Evolutionary conservation across 1,140 invertebrate genomes (phyloP).

Genomic region (Drosophila ogumai): DNA sequence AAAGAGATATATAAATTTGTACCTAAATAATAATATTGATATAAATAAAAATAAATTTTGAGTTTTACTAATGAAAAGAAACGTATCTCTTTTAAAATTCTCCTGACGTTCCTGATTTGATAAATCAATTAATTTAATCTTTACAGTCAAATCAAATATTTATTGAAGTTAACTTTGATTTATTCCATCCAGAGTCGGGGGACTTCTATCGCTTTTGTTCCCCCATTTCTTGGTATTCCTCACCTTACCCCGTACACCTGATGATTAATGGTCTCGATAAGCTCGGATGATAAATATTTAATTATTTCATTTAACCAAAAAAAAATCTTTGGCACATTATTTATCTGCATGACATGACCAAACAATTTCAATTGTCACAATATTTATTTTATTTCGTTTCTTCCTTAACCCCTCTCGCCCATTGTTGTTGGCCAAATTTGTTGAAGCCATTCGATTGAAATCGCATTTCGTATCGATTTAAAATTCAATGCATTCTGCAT

Average conservation of each 20-base stretch:
- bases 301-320: conserved; percentile 49
- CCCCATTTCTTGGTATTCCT: conserved; percentile 31
- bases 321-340: conserved; percentile 33
- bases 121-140: conserved; percentile 19
- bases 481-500: conserved; percentile 63
- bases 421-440: conserved; percentile 42
- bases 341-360: conserved; percentile 53
- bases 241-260: not conserved
- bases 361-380: conserved; percentile 55
- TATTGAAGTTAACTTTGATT: conserved; percentile 24
- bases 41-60: no score
- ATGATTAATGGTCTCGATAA: conserved; percentile 54
- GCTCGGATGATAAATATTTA: conserved; percentile 48
- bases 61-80: no score
- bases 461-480: conserved; percentile 51
- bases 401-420: not conserved
- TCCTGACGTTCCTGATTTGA: not conserved
- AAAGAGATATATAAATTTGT: no score
- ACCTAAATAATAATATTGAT: no score
- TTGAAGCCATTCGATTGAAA: conserved; percentile 53
- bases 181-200: conserved; percentile 6
- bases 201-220: not conserved
- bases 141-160: not conserved
- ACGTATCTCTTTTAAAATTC: not conserved
- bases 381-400: conserved; percentile 44